phyloP scores from a whole-genome alignment of 2,113 vertebrate genomes.

The Dipodomys stephensi region DNA sequence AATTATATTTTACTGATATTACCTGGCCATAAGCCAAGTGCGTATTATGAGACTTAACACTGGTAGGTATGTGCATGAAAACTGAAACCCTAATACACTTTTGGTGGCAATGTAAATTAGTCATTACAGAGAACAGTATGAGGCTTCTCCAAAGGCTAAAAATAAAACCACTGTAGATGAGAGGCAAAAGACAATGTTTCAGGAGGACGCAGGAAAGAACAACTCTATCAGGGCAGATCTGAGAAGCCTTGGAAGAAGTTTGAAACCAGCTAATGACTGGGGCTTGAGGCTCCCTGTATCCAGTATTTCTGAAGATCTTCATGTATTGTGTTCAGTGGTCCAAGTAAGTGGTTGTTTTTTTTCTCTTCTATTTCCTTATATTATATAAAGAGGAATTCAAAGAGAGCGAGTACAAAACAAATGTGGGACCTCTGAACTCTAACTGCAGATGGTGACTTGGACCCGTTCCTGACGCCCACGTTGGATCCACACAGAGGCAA shows the following conservation, averaged over 20 bases:
- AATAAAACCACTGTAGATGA: neutral
- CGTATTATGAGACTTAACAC: neutral
- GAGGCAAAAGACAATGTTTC: neutral
- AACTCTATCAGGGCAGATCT: neutral
- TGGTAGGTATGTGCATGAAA: neutral
- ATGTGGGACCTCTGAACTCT: neutral
- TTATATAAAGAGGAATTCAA: neutral
- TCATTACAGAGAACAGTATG: neutral
- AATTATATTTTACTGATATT: neutral
- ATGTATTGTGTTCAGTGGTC: neutral
- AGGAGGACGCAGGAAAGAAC: neutral
- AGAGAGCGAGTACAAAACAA: neutral
- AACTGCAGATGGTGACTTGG: neutral
- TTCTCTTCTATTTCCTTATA: neutral
- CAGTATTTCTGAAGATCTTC: neutral
- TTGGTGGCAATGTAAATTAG: neutral
- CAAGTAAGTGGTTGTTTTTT: neutral
- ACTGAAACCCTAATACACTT: neutral
- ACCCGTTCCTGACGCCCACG: neutral
- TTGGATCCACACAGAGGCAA: fast-evolving
- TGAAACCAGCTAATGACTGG: neutral
- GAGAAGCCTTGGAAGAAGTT: neutral
- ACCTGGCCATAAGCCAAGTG: neutral
- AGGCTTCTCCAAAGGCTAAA: neutral
- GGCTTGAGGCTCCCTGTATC: neutral